These are phyloP conservation scores for Alexandromys oeconomus DNA, from an alignment of 2,797 vertebrate genomes.

Conservation along the genomic window DNA sequence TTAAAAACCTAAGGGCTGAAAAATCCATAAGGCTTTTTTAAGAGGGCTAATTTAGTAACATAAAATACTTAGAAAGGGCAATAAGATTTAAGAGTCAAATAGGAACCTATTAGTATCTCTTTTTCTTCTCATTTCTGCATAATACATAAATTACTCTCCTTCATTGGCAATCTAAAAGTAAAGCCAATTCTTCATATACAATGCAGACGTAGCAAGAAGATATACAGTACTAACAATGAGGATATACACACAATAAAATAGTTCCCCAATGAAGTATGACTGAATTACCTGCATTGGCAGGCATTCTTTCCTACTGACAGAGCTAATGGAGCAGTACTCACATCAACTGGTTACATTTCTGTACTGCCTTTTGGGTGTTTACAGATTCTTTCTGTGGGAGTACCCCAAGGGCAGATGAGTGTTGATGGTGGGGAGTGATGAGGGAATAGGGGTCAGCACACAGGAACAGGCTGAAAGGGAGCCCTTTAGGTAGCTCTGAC, in stretches of 20 bases:
- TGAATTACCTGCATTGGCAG: neutral
- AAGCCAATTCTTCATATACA: slow-evolving; percentile 13
- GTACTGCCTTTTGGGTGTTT: neutral
- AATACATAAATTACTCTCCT: neutral
- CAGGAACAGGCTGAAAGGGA: neutral
- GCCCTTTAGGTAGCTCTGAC: neutral
- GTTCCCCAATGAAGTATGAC: neutral
- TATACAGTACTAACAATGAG: neutral
- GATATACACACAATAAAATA: neutral
- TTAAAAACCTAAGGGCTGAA: neutral
- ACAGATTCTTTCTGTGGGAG: neutral
- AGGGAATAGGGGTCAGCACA: neutral
- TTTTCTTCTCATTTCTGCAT: neutral
- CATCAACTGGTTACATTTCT: too few relatives aligned
- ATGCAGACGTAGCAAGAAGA: neutral
- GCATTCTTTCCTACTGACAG: neutral
- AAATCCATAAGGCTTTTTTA: neutral
- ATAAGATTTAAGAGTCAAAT: slow-evolving; percentile 13
- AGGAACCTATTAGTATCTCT: neutral
- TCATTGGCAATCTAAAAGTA: neutral
- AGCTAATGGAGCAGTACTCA: neutral
- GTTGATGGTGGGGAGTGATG: neutral
- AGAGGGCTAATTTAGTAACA: slow-evolving; percentile 21
- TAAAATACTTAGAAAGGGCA: neutral
- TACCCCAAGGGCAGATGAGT: too few relatives aligned